Evolutionary conservation across 2,113 vertebrate species (phyloP).

Genomic region (Onychorhynchus coronatus): DNA sequence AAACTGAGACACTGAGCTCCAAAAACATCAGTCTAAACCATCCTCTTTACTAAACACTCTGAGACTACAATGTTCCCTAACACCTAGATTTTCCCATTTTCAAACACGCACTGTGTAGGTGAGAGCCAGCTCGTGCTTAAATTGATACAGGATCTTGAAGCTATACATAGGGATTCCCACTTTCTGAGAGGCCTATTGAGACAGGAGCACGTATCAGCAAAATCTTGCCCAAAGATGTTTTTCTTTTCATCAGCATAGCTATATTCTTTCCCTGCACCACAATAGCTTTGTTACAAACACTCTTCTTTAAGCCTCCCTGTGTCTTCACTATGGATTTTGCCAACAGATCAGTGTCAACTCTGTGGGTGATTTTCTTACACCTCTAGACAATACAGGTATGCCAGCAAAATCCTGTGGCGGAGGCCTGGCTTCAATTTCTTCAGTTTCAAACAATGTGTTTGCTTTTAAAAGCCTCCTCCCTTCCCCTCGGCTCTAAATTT

Average conservation of each 20-base stretch:
- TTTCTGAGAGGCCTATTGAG: background rate
- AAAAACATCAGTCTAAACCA: background rate
- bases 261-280: background rate
- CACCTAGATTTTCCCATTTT: background rate
- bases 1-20: background rate
- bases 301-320: background rate
- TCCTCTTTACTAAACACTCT: background rate
- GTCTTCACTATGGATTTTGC: background rate
- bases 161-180: fast-evolving
- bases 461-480: conserved; percentile 41
- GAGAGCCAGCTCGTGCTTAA: background rate
- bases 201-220: fast-evolving
- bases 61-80: background rate
- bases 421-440: conserved; percentile 33
- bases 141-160: background rate
- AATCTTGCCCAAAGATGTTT: background rate
- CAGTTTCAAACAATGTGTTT: conserved; percentile 29
- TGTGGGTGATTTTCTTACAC: conserved; percentile 35
- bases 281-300: background rate
- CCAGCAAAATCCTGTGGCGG: conserved; percentile 22
- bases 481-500: conserved; percentile 54
- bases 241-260: background rate
- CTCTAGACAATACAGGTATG: conserved; percentile 7
- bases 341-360: background rate
- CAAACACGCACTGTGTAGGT: background rate